Base-by-base conservation (phyloP, 1,140 invertebrate genomes). In the Pseudomyrmex sp. region DNA sequence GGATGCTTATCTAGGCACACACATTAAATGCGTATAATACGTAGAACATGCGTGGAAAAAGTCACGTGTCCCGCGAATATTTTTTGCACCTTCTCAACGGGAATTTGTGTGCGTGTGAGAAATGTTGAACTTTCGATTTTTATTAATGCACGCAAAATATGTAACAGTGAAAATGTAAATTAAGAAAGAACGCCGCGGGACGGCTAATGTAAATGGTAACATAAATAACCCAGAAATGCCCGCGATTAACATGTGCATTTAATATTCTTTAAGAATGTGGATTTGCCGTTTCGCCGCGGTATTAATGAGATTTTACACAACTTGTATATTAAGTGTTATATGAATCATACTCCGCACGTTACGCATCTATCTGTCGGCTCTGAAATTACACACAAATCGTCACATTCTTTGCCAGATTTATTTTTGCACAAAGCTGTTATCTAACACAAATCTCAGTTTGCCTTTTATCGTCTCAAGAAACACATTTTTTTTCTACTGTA, bases 191-290 rank as follows among this genome's bases (percentile, higher is more conserved):
- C 18, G 9, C 20, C 13, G 18, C 44, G 20, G 35, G 35, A 59
- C n/a, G 18, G 26, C 35, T 35, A 35, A 35, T 59, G n/a, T 58
- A 58, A 59, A 59, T 58, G 23, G 35, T 23, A 72, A 56, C 56
- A 61, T 74, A 74, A 74, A 74, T 74, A 35, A 46, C 13, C 10
- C 48, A 59, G 56, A 74, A 74, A 61, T 13, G 13, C n/a, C n/a
- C 44, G 44, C 20, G 26, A 2, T 73, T 58, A 46, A 59, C 1
- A 46, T 13, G 18, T 13, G 13, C 18, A 20, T 59, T 44, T 59
- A 73, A 44, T 59, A 18, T 7, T 59, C 7, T 61, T 46, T 23
- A 13, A 56, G 13, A 48, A 48, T 46, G 59, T 13, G 20, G 48
- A 13, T 54, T 8, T n/a, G 9, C n/a, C n/a, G 20, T 20, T 23